Percentiles rank a stretch among this genome's conserved stretches.
Conservation (phyloP, 2,113 vertebrate genomes). For the Spizaetus ornatus region DNA sequence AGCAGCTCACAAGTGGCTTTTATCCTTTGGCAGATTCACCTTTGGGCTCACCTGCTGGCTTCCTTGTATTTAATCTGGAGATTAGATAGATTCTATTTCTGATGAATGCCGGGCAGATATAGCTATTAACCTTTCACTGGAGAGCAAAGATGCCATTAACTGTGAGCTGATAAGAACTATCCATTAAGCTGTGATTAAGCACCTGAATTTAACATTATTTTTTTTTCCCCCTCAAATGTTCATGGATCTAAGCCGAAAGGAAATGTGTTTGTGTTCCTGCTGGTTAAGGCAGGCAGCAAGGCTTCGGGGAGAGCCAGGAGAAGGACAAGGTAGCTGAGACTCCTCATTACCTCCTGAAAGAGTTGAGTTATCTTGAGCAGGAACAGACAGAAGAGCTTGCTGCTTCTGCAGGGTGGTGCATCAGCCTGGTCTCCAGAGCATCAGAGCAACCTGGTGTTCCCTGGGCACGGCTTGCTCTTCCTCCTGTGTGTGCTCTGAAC, state of each 20-base stretch:
- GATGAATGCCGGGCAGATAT: background rate
- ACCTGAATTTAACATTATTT: background rate
- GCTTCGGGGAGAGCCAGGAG: background rate
- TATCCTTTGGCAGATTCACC: conserved; percentile 12
- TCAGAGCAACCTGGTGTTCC: background rate
- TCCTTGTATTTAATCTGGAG: background rate
- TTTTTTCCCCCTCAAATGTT: background rate
- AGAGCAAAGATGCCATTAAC: conserved; percentile 41
- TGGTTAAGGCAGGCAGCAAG: background rate
- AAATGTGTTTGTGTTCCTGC: background rate
- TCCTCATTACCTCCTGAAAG: background rate
- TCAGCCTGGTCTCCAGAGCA: background rate
- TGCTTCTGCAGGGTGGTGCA: background rate
- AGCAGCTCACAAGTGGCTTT: conserved; percentile 1
- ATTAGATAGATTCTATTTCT: background rate
- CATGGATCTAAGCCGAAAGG: background rate
- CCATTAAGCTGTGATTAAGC: conserved; percentile 23
- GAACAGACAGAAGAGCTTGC: background rate
- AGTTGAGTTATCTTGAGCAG: background rate
- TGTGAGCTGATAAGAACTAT: conserved; percentile 18
- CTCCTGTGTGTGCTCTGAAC: background rate
- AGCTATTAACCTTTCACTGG: conserved; percentile 45
- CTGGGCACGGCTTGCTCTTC: background rate
- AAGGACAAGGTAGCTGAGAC: background rate
- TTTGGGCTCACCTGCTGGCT: conserved; percentile 31